Evolutionary conservation across 2,888 invertebrate species (phyloP), one percentile per base, ranked within the genome.

Genomic region (Tinea semifulvella): DNA sequence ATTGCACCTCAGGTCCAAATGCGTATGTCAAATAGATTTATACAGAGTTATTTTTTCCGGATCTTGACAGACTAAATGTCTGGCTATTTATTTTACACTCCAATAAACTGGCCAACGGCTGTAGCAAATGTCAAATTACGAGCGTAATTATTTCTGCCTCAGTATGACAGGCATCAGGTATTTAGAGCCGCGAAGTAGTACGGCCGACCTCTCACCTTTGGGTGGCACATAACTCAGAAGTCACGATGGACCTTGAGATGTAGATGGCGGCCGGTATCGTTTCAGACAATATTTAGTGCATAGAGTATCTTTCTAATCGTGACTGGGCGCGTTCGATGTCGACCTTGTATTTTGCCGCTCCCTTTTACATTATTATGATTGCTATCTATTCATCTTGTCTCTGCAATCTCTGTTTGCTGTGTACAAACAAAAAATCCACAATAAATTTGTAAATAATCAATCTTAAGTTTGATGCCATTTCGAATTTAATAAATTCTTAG

Each of bases 201-300:
- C n/a, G 3, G 17, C 22, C 40, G 59, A 69, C 69, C 72, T 58
- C 54, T 66, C 62, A 70, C 73, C 75, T 75, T 73, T 72, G 47
- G 56, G 57, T 53, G 54, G 3, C 11, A 44, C 44, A 45, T 45
- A 57, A 43, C 19, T 43, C 31, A 56, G 53, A 44, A 58, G 68
- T 73, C 74, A 72, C 73, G 74, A 62, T 54, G 59, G 67, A 71
- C 76, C 76, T 76, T 76, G 76, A 65, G 52, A 56, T 55, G 56
- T 60, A 62, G 60, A 54, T 56, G 56, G 58, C 58, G 54, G 53
- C 22, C 31, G 31, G 40, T 40, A 51, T 53, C 44, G 20, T 28
- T 47, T 44, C 25, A 39, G 40, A 42, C 20, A 39, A 44, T 31
- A 27, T 45, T 43, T 22, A 39, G 35, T 27, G 28, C 22, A 31